These are phyloP conservation scores for Thaleichthys pacificus DNA, from an alignment of 2,797 vertebrate species.

Conservation along the genomic window DNA sequence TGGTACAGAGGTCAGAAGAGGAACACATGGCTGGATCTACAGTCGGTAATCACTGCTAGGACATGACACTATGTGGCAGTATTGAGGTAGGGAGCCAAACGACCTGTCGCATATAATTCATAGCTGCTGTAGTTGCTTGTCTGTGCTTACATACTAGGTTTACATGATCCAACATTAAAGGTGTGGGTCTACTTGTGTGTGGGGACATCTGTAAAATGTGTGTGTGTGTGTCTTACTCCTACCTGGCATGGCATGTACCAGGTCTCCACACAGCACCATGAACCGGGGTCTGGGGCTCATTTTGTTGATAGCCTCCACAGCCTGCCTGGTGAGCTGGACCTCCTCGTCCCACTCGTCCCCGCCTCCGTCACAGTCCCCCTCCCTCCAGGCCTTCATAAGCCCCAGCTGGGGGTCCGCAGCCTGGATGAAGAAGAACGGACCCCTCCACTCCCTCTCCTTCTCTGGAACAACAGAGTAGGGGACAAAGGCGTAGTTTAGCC, in stretches of 20 bases:
- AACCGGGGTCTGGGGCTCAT: slow-evolving; percentile 86
- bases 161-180: no score
- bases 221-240: slow-evolving; percentile 14
- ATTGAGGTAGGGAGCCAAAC: no score
- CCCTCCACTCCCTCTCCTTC: slow-evolving; percentile 83
- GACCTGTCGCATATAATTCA: no score
- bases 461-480: slow-evolving; percentile 62
- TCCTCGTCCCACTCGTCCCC: slow-evolving; percentile 93
- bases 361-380: slow-evolving; percentile 76
- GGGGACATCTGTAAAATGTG: neutral
- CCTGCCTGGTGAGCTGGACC: slow-evolving; percentile 82
- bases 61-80: no score
- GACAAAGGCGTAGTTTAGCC: neutral
- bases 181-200: neutral
- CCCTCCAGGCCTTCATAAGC: slow-evolving; percentile 91
- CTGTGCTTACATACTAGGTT: no score
- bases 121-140: no score
- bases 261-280: slow-evolving; percentile 91
- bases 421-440: slow-evolving; percentile 92
- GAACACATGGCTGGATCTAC: no score
- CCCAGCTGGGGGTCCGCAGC: slow-evolving; percentile 97
- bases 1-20: neutral
- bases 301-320: slow-evolving; percentile 84
- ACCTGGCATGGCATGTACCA: slow-evolving; percentile 96
- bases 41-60: no score